A percentile compares a stretch with the other conserved stretches of the same genome.
Evolutionary conservation across 2,888 invertebrate genomes (phyloP).

Genomic region (Polymixis lichenea): DNA sequence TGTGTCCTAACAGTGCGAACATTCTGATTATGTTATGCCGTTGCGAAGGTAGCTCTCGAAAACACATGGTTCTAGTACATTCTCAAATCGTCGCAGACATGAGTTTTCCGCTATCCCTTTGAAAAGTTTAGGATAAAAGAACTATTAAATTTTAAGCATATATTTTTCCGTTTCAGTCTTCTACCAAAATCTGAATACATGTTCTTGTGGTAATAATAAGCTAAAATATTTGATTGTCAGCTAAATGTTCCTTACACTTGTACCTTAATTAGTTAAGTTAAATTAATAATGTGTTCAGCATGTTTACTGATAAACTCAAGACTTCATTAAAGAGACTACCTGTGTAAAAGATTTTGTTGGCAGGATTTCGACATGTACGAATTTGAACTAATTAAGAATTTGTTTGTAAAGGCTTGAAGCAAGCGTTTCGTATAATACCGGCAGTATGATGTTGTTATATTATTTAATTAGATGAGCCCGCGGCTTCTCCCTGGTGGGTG

Average conservation of each 20-base stretch:
- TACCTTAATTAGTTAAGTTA: constrained; percentile 35
- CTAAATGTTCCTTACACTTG: constrained; percentile 21
- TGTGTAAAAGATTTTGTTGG: constrained; percentile 32
- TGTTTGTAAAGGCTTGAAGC: constrained; percentile 6
- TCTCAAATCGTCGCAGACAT: background rate
- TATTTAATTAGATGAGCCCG: too few species aligned
- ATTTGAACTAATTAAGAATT: constrained; percentile 34
- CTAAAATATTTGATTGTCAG: constrained; percentile 30
- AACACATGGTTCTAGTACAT: background rate
- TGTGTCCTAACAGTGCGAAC: too few species aligned
- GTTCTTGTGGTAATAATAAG: constrained; percentile 2
- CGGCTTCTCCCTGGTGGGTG: too few species aligned
- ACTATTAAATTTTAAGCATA: background rate
- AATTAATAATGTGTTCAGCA: constrained; percentile 46
- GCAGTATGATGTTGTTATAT: background rate
- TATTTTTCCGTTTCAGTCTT: too few species aligned
- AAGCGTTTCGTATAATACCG: background rate
- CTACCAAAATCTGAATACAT: too few species aligned
- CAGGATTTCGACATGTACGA: constrained; percentile 12
- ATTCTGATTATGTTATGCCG: too few species aligned
- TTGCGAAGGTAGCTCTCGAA: background rate
- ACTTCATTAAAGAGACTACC: constrained; percentile 42
- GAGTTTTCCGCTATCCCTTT: background rate
- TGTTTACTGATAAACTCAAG: constrained; percentile 46
- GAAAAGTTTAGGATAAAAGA: background rate